These are phyloP conservation scores for Danio albolineatus DNA, from an alignment of 2,797 vertebrate species.

Conservation along the genomic window DNA sequence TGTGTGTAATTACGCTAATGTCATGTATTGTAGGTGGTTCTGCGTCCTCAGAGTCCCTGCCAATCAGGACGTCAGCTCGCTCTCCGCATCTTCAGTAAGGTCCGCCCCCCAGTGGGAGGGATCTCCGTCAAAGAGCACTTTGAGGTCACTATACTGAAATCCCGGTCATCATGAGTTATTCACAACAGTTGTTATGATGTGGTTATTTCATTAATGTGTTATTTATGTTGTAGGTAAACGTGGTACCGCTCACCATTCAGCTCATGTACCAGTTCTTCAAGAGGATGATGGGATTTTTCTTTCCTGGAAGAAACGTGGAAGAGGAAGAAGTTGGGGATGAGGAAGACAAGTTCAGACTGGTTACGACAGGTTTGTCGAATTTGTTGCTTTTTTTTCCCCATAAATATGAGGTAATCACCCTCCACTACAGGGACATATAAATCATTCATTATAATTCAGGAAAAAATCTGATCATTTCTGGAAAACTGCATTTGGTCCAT, in stretches of 20 bases:
- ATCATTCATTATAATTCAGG: background rate
- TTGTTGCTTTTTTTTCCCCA: background rate
- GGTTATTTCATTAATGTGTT: background rate
- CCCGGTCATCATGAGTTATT: no score
- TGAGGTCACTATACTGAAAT: slow-evolving; percentile 80
- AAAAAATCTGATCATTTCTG: background rate
- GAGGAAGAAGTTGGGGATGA: slow-evolving; percentile 97
- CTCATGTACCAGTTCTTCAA: slow-evolving; percentile 99
- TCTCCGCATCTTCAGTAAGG: slow-evolving; percentile 97
- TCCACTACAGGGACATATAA: background rate
- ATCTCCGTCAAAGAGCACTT: slow-evolving; percentile 99
- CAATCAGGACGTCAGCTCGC: slow-evolving; percentile 95
- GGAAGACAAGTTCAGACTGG: slow-evolving; percentile 96
- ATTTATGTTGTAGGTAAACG: slow-evolving; percentile 85
- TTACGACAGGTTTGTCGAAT: slow-evolving; percentile 89
- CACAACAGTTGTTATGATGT: no score
- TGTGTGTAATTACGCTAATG: background rate
- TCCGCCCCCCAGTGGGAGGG: slow-evolving; percentile 96
- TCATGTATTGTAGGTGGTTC: slow-evolving; percentile 84
- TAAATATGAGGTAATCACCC: background rate
- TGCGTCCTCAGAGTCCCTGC: slow-evolving; percentile 93
- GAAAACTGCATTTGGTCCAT: background rate
- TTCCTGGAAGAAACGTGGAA: slow-evolving; percentile 94
- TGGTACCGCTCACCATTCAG: slow-evolving; percentile 98
- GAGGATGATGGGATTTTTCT: slow-evolving; percentile 99